Base-by-base conservation (phyloP, 2,888 invertebrate genomes). In the Ceramica pisi region DNA sequence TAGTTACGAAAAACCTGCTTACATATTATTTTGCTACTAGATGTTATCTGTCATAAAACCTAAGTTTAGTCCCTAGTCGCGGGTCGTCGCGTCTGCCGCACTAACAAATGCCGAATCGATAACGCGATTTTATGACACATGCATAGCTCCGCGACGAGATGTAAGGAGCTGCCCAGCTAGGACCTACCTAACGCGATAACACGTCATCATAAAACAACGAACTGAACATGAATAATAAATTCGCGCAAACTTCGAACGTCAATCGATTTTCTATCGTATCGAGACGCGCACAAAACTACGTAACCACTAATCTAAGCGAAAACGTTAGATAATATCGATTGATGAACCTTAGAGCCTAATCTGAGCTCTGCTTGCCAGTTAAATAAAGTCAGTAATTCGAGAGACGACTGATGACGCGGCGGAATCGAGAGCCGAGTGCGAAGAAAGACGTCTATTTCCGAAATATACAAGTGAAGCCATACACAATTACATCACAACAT, bases 341-440 rank as follows among this genome's bases (percentile, higher is more conserved):
- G 68, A 78, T 64, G 55, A 46, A 60, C 56, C 26, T 56, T 61
- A 16, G 51, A 50, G 79, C 64, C 48, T 60, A 64, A 74, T 78
- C 64, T 78, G 79, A 78, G 74, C 77, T 79, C 68, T 79, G 51
- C 44, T 77, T 78, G 79, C 79, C 77, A 74, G 76, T 72, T 53
- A 59, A 59, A 70, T 14, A 31, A 71, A 57, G 78, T 76, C 78
- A 77, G 71, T 75, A 68, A 61, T 63, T 35, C 41, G 44, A 64
- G 31, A 70, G 62, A 76, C 75, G 62, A 77, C 60, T 50, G 38
- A 64, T 55, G 60, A 77, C 71, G 23, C 76, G 70, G 57, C 57
- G 31, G 53, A 59, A 51, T 19, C 23, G 38, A 50, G 46, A 69
- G 60, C 63, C 63, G 71, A 77, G 61, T 71, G 6, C 71, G 63